A percentile compares a stretch with the other conserved stretches of the same genome.
These are phyloP conservation scores for Amphiprion clarkii DNA, from an alignment of 2,797 vertebrate species.

Conservation along the genomic window DNA sequence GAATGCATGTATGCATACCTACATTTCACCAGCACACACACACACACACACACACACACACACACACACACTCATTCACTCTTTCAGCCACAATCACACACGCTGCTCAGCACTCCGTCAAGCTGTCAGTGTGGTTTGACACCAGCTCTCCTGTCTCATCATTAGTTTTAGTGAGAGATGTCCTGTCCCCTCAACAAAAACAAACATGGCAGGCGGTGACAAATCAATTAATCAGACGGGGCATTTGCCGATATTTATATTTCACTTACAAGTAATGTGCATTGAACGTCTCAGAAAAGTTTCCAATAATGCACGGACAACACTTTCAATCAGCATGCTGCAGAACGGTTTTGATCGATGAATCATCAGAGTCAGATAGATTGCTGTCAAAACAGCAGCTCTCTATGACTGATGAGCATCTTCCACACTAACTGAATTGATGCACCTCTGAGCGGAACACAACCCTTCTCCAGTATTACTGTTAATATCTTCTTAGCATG, in stretches of 20 bases:
- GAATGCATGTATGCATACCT: slow-evolving; percentile 16
- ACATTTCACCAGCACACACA: slow-evolving; percentile 27
- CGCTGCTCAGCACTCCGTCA: slow-evolving; percentile 64
- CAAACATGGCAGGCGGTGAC: slow-evolving; percentile 79
- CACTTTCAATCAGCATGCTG: slow-evolving; percentile 68
- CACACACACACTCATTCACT: slow-evolving; percentile 26
- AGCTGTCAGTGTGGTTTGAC: slow-evolving; percentile 69
- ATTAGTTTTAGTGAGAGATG: slow-evolving; percentile 82
- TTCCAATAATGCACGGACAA: slow-evolving; percentile 76
- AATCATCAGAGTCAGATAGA: slow-evolving; percentile 67
- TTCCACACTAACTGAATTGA: slow-evolving; percentile 51
- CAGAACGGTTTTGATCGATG: slow-evolving; percentile 68
- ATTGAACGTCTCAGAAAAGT: slow-evolving; percentile 79
- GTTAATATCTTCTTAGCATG: slow-evolving; percentile 14
- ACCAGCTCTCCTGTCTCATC: slow-evolving; percentile 69
- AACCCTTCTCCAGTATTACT: neutral
- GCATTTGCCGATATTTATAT: slow-evolving; percentile 83
- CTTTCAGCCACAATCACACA: slow-evolving; percentile 49
- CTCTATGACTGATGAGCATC: slow-evolving; percentile 60
- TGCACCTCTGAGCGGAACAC: slow-evolving; percentile 31
- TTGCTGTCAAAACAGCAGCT: slow-evolving; percentile 68
- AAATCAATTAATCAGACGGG: slow-evolving; percentile 79
- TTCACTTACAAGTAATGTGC: slow-evolving; percentile 82
- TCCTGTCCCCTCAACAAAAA: slow-evolving; percentile 78
- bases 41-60: slow-evolving; percentile 17